These are phyloP conservation scores for Morpho deidamia DNA, from an alignment of 2,888 invertebrate species.

Conservation along the genomic window DNA sequence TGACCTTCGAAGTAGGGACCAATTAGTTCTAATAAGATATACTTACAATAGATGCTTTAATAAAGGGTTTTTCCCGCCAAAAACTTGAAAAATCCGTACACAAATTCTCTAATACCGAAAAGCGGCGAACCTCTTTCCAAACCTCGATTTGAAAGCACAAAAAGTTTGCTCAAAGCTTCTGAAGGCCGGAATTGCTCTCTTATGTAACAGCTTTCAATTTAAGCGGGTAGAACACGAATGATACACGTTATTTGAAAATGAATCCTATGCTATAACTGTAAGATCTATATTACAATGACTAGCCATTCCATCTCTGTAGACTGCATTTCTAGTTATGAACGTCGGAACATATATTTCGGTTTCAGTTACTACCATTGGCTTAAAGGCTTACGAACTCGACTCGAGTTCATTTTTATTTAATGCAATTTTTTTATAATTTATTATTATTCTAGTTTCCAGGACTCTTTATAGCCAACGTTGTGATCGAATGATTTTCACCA, in stretches of 20 bases:
- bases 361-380: background rate
- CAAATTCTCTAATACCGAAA: background rate
- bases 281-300: background rate
- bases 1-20: too few relatives aligned
- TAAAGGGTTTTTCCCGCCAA: too few relatives aligned
- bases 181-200: constrained; percentile 1
- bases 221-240: background rate
- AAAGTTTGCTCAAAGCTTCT: background rate
- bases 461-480: too few relatives aligned
- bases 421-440: too few relatives aligned
- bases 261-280: background rate
- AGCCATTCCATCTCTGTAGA: background rate
- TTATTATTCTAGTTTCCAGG: too few relatives aligned
- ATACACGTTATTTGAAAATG: background rate
- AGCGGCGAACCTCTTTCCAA: background rate
- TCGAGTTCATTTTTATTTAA: background rate
- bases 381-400: background rate
- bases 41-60: too few relatives aligned
- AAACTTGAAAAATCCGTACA: too few relatives aligned
- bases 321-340: background rate
- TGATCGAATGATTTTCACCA: too few relatives aligned
- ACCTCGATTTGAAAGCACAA: background rate
- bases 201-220: constrained; percentile 5
- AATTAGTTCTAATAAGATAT: too few relatives aligned
- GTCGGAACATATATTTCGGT: background rate